Base-by-base conservation (phyloP, 2,888 invertebrate genomes). In the Lithophane socia region DNA sequence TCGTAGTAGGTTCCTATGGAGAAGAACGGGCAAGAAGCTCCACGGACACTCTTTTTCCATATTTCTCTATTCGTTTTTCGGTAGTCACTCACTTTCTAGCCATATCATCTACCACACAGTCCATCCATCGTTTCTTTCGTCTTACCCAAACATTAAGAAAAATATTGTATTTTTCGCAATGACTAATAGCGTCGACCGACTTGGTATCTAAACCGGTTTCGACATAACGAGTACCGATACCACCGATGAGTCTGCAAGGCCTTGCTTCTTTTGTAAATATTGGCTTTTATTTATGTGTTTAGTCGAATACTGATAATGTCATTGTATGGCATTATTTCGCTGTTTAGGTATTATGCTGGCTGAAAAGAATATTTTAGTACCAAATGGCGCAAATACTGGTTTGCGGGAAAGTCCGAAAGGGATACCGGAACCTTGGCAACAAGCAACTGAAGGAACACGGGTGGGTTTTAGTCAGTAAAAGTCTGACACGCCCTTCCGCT, bases 181-280 rank as follows among this genome's bases (percentile, higher is more conserved):
- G 63, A 58, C 52, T 47, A 64, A 79, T 60, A 47, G 12, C n/a
- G 49, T 52, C 29, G 3, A 13, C 13, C 47, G 37, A 66, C n/a
- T 54, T 64, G 24, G 61, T 67, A 80, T 64, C 47, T 18, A 54
- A 83, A 85, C 82, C 52, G 86, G 82, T 83, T 82, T 67, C 24
- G 0, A 56, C 21, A 63, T n/a, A 49, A 61, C 49, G 12, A 44
- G 52, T 65, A 56, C n/a, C 13, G 65, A 61, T 60, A 79, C 54
- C 42, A 44, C 3, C 80, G 73, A 44, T 54, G 52, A 65, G 65
- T 49, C 52, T 37, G 29, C 54, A 56, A 81, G 54, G 13, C 71
- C 71, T 74, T n/a, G 64, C n/a, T 67, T 56, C 21, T 13, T 75
- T 84, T 73, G 80, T 84, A 82, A 84, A 84, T 47, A 82, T 70